Evolutionary conservation across 2,797 vertebrate genomes (phyloP).

Genomic region (Vespertilio murinus): DNA sequence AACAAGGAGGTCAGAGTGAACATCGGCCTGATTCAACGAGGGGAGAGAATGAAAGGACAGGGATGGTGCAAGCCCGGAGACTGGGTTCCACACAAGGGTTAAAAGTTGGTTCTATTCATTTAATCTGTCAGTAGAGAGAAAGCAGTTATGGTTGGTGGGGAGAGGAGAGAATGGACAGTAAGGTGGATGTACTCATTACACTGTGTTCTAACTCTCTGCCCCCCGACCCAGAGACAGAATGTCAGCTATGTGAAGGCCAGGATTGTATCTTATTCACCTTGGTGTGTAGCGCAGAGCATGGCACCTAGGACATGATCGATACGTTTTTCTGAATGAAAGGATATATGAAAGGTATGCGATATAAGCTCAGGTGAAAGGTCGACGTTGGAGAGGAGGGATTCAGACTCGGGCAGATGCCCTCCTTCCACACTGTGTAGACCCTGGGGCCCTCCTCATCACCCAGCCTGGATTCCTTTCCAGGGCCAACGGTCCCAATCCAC

Average conservation of each 20-base stretch:
- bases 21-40: neutral
- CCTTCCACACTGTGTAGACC: neutral
- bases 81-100: neutral
- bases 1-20: neutral
- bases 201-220: neutral
- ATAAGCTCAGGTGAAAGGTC: constrained; percentile 5
- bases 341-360: constrained; percentile 5
- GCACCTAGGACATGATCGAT: neutral
- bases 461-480: neutral
- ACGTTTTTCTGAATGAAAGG: constrained; percentile 28
- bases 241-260: neutral
- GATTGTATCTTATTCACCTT: neutral
- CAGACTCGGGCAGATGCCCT: neutral
- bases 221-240: neutral
- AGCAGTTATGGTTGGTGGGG: neutral
- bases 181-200: neutral
- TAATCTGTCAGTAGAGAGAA: constrained; percentile 15
- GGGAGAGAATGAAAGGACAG: neutral
- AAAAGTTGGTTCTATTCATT: neutral
- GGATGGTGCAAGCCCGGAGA: neutral
- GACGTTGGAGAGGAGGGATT: neutral
- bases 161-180: neutral
- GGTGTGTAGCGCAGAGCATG: neutral
- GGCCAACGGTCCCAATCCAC: neutral
- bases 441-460: neutral